These are phyloP conservation scores for Karalla daura DNA, from an alignment of 2,797 vertebrate genomes.

Conservation along the genomic window DNA sequence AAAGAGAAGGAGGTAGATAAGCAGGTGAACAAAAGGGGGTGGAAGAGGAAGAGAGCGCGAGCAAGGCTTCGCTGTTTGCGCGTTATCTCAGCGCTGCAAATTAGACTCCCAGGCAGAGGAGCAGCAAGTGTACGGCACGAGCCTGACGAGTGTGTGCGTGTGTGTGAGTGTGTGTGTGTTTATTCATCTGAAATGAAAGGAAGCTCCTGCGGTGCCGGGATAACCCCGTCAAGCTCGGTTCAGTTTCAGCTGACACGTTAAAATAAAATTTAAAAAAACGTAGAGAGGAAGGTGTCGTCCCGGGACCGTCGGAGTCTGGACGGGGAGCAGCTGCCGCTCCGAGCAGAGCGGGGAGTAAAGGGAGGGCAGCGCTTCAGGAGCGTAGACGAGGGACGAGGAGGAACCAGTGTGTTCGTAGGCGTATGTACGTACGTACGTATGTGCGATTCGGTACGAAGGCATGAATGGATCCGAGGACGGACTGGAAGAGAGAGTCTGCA, in stretches of 20 bases:
- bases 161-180: conserved; percentile 17
- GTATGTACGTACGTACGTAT: conserved; percentile 2
- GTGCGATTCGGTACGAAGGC: conserved; percentile 36
- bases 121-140: conserved; percentile 27
- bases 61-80: conserved; percentile 37
- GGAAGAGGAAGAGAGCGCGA: conserved; percentile 20
- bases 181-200: conserved; percentile 39
- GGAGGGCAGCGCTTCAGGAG: too few species aligned
- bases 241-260: conserved; percentile 48
- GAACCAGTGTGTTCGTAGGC: conserved; percentile 34
- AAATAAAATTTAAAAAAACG: too few species aligned
- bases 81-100: conserved; percentile 58
- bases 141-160: not conserved
- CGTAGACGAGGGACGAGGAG: conserved; percentile 36
- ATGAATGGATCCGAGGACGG: conserved; percentile 68
- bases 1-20: conserved; percentile 54
- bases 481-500: conserved; percentile 68
- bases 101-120: conserved; percentile 43
- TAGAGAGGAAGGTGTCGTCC: conserved; percentile 37
- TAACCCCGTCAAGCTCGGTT: conserved; percentile 30
- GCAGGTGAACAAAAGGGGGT: conserved; percentile 59
- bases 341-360: conserved; percentile 64
- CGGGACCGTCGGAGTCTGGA: conserved; percentile 35
- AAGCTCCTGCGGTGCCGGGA: conserved; percentile 20
- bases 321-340: conserved; percentile 61